Conservation (phyloP, 1,140 invertebrate species). For the Drosophila murphyi region DNA sequence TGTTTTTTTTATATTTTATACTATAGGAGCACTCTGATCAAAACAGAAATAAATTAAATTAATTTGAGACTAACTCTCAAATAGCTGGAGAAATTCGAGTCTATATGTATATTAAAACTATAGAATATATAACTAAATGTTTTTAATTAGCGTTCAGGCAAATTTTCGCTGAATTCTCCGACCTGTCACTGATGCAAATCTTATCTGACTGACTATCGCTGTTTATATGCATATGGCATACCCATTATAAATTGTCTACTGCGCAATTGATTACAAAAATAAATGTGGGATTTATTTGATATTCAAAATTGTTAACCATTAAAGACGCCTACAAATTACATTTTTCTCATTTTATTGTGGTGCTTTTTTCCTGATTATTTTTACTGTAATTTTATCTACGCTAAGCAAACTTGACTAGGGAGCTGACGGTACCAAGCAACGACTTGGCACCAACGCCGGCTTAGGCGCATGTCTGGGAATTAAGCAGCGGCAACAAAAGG, state of each 20-base stretch:
- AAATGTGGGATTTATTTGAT: slow-evolving; percentile 7
- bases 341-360: slow-evolving; percentile 28
- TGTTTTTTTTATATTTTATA: no score
- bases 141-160: slow-evolving; percentile 5
- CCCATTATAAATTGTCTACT: slow-evolving; percentile 16
- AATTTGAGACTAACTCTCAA: neutral
- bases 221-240: slow-evolving; percentile 24
- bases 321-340: slow-evolving; percentile 15
- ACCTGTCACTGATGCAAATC: slow-evolving; percentile 17
- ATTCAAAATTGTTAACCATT: slow-evolving; percentile 13
- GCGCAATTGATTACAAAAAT: slow-evolving; percentile 24
- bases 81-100: neutral
- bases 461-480: slow-evolving; percentile 67
- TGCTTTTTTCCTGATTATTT: slow-evolving; percentile 27
- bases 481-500: slow-evolving; percentile 43
- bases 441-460: slow-evolving; percentile 63
- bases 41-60: neutral
- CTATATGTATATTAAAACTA: slow-evolving; percentile 8
- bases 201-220: slow-evolving; percentile 1
- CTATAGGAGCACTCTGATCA: neutral
- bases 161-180: slow-evolving; percentile 2
- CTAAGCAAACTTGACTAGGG: neutral
- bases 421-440: slow-evolving; percentile 58
- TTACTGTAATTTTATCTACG: neutral
- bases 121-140: slow-evolving; percentile 10